Conservation (phyloP, 2,888 invertebrate genomes). For the Polylopha cassiicola region DNA sequence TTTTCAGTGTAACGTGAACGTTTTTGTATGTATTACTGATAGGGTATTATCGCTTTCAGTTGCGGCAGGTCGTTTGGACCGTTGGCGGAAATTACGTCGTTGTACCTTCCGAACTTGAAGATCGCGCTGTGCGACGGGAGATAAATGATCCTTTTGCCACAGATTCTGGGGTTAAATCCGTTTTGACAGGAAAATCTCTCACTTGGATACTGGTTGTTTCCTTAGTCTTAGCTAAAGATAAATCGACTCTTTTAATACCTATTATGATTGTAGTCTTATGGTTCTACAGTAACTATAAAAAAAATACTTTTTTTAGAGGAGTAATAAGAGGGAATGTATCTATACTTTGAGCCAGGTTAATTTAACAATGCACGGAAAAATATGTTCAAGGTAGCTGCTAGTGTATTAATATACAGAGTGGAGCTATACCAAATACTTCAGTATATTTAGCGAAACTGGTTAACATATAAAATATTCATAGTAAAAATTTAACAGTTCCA, state of each 20-base stretch:
- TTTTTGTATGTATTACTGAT: slow-evolving; percentile 34
- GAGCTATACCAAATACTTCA: too few relatives aligned
- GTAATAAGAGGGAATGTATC: too few relatives aligned
- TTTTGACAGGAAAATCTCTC: slow-evolving; percentile 29
- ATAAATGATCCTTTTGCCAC: slow-evolving; percentile 34
- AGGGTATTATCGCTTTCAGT: slow-evolving; percentile 48
- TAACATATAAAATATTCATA: too few relatives aligned
- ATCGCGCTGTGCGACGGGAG: slow-evolving; percentile 24
- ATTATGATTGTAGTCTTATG: slow-evolving; percentile 6
- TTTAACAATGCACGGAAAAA: too few relatives aligned
- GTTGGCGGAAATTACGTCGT: slow-evolving; percentile 50
- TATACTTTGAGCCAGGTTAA: too few relatives aligned
- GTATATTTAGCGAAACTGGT: too few relatives aligned
- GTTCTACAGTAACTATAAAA: too few relatives aligned
- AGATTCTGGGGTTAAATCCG: slow-evolving; percentile 33
- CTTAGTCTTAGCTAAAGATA: slow-evolving; percentile 11
- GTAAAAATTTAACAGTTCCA: too few relatives aligned
- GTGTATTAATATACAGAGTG: too few relatives aligned
- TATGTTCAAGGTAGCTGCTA: too few relatives aligned
- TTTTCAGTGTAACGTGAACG: too few relatives aligned
- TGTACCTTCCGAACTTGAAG: slow-evolving; percentile 18
- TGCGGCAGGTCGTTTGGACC: slow-evolving; percentile 45
- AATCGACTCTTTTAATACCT: slow-evolving; percentile 8
- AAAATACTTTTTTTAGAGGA: too few relatives aligned
- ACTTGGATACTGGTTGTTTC: slow-evolving; percentile 24